Percentiles rank a stretch among this genome's conserved stretches.
phyloP scores from a whole-genome alignment of 2,797 vertebrate species.

The Benthosema pterotum region DNA sequence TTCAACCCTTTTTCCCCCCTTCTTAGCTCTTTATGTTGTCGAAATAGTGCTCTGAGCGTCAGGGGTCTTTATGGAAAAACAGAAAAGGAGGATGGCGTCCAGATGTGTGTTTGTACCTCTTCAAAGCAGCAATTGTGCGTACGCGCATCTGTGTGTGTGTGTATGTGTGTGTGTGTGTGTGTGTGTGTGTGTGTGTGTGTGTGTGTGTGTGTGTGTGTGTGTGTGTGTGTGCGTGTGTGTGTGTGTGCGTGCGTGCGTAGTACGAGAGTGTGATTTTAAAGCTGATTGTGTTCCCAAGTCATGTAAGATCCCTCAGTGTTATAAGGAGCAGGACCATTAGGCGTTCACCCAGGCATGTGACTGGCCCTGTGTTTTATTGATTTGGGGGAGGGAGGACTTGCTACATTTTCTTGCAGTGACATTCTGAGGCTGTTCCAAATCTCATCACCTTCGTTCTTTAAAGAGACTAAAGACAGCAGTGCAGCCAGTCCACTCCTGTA shows the following conservation, averaged over 20 bases:
- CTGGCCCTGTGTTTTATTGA: slow-evolving; percentile 51
- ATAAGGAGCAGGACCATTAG: slow-evolving; percentile 59
- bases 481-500: no score
- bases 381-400: slow-evolving; percentile 17
- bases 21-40: slow-evolving; percentile 40
- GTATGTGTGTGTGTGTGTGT: slow-evolving; percentile 5
- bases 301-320: slow-evolving; percentile 47
- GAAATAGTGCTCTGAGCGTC: slow-evolving; percentile 57
- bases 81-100: slow-evolving; percentile 65
- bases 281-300: slow-evolving; percentile 57
- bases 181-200: slow-evolving; percentile 7
- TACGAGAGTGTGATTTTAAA: slow-evolving; percentile 49
- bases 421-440: slow-evolving; percentile 42
- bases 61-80: slow-evolving; percentile 64
- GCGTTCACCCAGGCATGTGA: slow-evolving; percentile 55
- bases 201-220: neutral
- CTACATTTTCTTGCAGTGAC: slow-evolving; percentile 33
- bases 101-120: slow-evolving; percentile 71
- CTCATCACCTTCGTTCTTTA: slow-evolving; percentile 22
- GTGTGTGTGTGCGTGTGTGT: slow-evolving; percentile 11
- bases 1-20: slow-evolving; percentile 27
- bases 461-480: slow-evolving; percentile 27
- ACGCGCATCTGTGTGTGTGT: slow-evolving; percentile 12
- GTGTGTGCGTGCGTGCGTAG: slow-evolving; percentile 19
- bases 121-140: slow-evolving; percentile 47